A percentile compares a stretch with the other conserved stretches of the same genome.
Conservation (phyloP, 2,888 invertebrate species). For the Lagria hirta region DNA sequence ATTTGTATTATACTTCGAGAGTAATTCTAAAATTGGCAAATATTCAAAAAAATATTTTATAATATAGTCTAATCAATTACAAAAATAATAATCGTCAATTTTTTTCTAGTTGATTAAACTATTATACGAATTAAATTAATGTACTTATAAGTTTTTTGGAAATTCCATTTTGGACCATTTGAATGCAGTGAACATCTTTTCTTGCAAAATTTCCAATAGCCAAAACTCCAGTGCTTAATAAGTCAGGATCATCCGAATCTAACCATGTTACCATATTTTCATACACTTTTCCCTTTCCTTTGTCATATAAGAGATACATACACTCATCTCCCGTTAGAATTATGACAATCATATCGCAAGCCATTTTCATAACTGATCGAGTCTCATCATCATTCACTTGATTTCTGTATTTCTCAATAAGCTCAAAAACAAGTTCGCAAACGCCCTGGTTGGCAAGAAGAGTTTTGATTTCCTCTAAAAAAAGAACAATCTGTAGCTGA, state of each 20-base stretch:
- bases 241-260: conserved; percentile 68
- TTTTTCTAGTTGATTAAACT: too few relatives aligned
- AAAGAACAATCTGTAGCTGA: too few relatives aligned
- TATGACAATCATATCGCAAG: conserved; percentile 82
- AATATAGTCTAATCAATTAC: background rate
- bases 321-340: conserved; percentile 87
- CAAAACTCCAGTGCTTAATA: conserved; percentile 79
- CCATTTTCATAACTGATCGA: conserved; percentile 73
- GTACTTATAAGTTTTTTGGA: conserved; percentile 69
- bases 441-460: conserved; percentile 74
- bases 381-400: conserved; percentile 65
- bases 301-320: conserved; percentile 80
- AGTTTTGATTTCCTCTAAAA: conserved; percentile 74
- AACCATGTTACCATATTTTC: conserved; percentile 77
- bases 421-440: conserved; percentile 72
- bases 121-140: too few relatives aligned
- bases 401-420: conserved; percentile 70
- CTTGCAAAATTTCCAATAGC: conserved; percentile 90
- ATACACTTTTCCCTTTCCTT: conserved; percentile 73
- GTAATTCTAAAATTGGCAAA: conserved; percentile 46
- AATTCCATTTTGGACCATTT: conserved; percentile 78
- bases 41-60: conserved; percentile 3
- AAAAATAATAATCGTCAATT: too few relatives aligned
- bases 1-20: conserved; percentile 60
- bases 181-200: conserved; percentile 79